Percentiles rank a stretch among this genome's conserved stretches.
Evolutionary conservation across 2,797 vertebrate species (phyloP).

Genomic region (Cirrhinus mrigala): DNA sequence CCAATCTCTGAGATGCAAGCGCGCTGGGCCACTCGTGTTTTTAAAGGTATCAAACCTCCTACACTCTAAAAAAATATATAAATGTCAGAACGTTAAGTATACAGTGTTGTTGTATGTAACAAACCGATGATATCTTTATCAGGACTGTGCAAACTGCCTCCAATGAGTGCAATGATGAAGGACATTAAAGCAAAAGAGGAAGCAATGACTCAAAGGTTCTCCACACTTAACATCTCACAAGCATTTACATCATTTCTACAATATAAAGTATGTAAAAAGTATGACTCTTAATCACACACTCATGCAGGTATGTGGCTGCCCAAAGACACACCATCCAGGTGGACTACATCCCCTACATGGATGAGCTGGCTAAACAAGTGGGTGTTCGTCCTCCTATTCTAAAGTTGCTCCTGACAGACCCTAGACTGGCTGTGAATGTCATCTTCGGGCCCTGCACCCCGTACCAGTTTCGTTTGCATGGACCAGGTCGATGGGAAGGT

Average conservation of each 20-base stretch:
- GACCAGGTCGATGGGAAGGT: conserved; percentile 82
- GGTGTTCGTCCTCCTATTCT: conserved; percentile 79
- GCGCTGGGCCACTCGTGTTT: conserved; percentile 81
- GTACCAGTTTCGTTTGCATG: conserved; percentile 86
- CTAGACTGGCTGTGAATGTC: conserved; percentile 78
- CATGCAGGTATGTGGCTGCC: conserved; percentile 83
- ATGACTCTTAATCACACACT: background rate
- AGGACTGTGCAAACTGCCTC: conserved; percentile 72
- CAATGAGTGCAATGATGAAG: conserved; percentile 72
- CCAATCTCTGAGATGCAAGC: conserved; percentile 84
- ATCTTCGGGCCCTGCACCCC: conserved; percentile 83
- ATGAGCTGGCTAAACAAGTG: conserved; percentile 81
- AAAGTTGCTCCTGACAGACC: conserved; percentile 82
- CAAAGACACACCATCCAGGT: conserved; percentile 89
- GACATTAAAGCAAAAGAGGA: conserved; percentile 74
- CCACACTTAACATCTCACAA: background rate
- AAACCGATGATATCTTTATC: conserved; percentile 16
- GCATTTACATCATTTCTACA: too few species aligned
- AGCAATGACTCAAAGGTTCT: conserved; percentile 73
- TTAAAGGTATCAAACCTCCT: conserved; percentile 75
- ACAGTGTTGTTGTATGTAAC: background rate
- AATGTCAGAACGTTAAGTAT: background rate
- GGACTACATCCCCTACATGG: conserved; percentile 86
- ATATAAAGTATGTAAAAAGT: background rate
- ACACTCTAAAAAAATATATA: background rate